Base-by-base conservation (phyloP, 1,140 invertebrate genomes). In the Macrobrachium nipponense region DNA sequence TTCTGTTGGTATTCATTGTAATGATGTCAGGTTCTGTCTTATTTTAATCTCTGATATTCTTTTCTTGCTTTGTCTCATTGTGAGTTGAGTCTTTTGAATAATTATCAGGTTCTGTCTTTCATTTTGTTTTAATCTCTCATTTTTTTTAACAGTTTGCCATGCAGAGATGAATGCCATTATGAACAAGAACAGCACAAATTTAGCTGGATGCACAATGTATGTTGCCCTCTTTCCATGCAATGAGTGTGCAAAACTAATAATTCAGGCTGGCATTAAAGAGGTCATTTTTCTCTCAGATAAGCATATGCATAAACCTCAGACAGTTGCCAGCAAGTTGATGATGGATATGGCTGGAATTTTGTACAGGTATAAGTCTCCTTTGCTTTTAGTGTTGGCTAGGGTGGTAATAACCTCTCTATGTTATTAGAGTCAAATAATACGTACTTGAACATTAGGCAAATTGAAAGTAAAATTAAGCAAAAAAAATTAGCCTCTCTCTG, bases 131-230 rank as follows among this genome's bases (percentile, higher is more conserved):
- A 70, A 20, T 23, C 43, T 80, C n/a, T 23, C 60, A 62, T 17
- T 8, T 51, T 86, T 36, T 80, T 86, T 90, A 90, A 89, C 90
- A 92, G 94, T 94, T 12, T 94, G 93, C 88, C 94, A 94, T 91
- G 94, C 94, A 20, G 94, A 94, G 89, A 91, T 94, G 91, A 94
- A 94, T 91, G 94, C 94, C 44, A 94, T 94, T 62, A 85, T 94
- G 43, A 94, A 94, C 90, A 93, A 93, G 88, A 94, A 93, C 88
- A 90, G 91, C 17, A 90, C 91, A 6, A 91, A 93, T 90, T 89
- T 93, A 1, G 91, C 92, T 81, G 91, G 91, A 82, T 93, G 92
- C 89, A 91, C 90, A 2, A 91, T 94, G 20, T 94, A 93, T 90
- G 91, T 92, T 0, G 92, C 92, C 8, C 87, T 93, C 27, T 94